phyloP scores from a whole-genome alignment of 2,113 vertebrate genomes.

The Menidia beryllina region DNA sequence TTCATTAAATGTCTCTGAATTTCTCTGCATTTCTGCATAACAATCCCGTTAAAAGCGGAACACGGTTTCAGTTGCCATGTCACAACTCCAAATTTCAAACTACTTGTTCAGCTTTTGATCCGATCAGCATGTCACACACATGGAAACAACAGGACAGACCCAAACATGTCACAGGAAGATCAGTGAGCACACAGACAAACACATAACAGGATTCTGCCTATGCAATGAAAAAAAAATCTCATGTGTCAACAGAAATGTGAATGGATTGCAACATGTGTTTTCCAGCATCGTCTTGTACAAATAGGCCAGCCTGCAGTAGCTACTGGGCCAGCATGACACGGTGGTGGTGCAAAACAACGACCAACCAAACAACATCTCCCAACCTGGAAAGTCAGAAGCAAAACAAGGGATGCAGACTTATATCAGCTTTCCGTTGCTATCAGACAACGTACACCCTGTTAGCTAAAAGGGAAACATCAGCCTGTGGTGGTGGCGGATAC shows the following conservation, averaged over 20 bases:
- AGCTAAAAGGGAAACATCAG: neutral
- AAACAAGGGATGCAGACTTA: neutral
- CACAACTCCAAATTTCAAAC: neutral
- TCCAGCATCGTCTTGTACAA: slow-evolving; percentile 1
- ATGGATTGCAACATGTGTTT: slow-evolving; percentile 2
- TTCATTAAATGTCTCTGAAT: slow-evolving; percentile 1
- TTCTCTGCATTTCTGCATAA: slow-evolving; percentile 1
- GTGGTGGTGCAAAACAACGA: no score
- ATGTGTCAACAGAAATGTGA: slow-evolving; percentile 1
- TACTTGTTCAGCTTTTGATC: neutral
- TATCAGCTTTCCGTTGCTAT: neutral
- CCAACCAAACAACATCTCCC: neutral
- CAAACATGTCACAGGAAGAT: neutral
- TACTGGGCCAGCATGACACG: neutral
- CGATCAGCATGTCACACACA: neutral
- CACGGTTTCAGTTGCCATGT: neutral
- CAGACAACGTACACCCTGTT: neutral
- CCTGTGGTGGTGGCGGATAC: no score
- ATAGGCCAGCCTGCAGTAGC: neutral
- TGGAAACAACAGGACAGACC: neutral
- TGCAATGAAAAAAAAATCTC: neutral
- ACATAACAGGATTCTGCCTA: neutral
- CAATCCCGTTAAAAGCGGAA: neutral
- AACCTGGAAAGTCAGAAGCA: neutral
- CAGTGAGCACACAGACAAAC: neutral